Conservation (phyloP, 2,888 invertebrate species). For the Sinelater perroti region DNA sequence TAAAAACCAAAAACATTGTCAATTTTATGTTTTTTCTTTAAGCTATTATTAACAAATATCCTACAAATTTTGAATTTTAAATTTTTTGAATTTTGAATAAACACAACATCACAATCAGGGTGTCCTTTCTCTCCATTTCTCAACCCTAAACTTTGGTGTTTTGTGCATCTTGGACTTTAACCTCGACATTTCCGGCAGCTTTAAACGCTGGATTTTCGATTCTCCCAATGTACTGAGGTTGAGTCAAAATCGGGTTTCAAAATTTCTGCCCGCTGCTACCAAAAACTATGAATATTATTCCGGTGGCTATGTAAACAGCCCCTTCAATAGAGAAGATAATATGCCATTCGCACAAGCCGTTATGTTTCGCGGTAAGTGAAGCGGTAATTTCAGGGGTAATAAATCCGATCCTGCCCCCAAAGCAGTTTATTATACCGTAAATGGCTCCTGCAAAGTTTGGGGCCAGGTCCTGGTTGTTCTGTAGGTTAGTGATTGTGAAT, state of each 20-base stretch:
- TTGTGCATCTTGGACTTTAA: slow-evolving; percentile 8
- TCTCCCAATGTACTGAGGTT: slow-evolving; percentile 31
- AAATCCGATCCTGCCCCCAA: slow-evolving; percentile 76
- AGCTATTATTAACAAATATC: too few relatives aligned
- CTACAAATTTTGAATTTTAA: too few relatives aligned
- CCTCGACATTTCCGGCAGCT: neutral
- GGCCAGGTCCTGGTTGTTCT: slow-evolving; percentile 72
- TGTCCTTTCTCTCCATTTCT: neutral
- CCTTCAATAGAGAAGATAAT: slow-evolving; percentile 78
- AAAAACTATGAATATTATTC: slow-evolving; percentile 74
- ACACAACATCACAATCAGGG: neutral
- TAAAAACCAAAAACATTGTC: too few relatives aligned
- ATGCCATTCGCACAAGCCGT: slow-evolving; percentile 79
- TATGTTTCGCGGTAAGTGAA: slow-evolving; percentile 62
- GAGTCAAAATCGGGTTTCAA: slow-evolving; percentile 69
- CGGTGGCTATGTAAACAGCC: slow-evolving; percentile 72
- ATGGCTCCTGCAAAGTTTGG: slow-evolving; percentile 78
- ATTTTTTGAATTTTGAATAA: too few relatives aligned
- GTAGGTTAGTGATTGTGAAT: slow-evolving; percentile 57
- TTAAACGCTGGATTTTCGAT: slow-evolving; percentile 44
- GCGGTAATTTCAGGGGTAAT: slow-evolving; percentile 76
- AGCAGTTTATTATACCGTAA: slow-evolving; percentile 77
- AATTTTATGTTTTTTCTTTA: too few relatives aligned
- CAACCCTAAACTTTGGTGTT: slow-evolving; percentile 28
- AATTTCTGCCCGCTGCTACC: slow-evolving; percentile 76